These are phyloP conservation scores for Cercopithecus mona DNA, from an alignment of 2,113 vertebrate species.

Conservation along the genomic window DNA sequence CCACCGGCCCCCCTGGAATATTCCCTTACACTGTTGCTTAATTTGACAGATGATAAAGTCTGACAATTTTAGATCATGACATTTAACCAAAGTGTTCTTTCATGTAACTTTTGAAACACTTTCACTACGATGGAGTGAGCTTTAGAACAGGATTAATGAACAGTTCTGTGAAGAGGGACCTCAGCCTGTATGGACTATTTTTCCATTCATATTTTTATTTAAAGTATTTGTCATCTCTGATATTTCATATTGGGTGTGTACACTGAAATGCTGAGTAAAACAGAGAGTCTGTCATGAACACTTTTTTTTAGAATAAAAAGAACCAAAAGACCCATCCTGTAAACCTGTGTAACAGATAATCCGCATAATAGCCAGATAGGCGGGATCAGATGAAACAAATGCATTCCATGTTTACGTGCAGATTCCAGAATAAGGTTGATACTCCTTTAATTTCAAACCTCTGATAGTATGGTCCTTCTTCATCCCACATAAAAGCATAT, in stretches of 20 bases:
- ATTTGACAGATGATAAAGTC: slow-evolving; percentile 30
- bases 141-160: slow-evolving; percentile 51
- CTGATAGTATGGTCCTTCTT: not conserved
- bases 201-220: slow-evolving; percentile 61
- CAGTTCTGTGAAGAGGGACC: slow-evolving; percentile 5
- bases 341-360: not conserved
- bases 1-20: not conserved
- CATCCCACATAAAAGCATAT: slow-evolving; percentile 32
- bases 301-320: slow-evolving; percentile 45
- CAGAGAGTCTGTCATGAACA: not conserved
- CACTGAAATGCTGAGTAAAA: slow-evolving; percentile 40
- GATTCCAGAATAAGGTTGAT: not conserved
- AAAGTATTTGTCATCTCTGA: not conserved
- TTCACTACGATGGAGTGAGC: not conserved
- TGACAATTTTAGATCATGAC: not conserved
- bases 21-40: not conserved
- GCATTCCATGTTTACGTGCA: not conserved
- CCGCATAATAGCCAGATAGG: not conserved
- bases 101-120: slow-evolving; percentile 25
- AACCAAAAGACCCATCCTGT: not conserved
- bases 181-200: not conserved
- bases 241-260: not conserved
- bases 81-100: slow-evolving; percentile 44
- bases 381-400: not conserved
- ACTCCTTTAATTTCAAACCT: not conserved